Evolutionary conservation across 2,797 vertebrate species (phyloP), one percentile per base, ranked within the genome.

Genomic region (Notamacropus eugenii): DNA sequence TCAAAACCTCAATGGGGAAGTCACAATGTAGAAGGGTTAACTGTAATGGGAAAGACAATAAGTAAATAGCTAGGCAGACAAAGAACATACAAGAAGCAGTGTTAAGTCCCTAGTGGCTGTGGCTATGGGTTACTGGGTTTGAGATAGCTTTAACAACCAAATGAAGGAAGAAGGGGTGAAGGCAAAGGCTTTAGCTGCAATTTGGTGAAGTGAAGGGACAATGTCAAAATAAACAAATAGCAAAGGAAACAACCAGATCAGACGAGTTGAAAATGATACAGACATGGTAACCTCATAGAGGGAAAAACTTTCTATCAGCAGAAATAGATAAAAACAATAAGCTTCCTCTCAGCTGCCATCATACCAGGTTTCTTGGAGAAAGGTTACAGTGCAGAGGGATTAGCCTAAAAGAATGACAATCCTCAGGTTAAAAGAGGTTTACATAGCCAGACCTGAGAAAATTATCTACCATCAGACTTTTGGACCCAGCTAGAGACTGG

Each of bases 401-500:
- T 90, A 96, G 50, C 52, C 31, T 93, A 95, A 95, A n/a, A 96
- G 62, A 62, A 95, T 93, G 93, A 97, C 11, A 34, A 56, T 62
- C 91, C 74, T 46, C 27, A 4, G 93, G 57, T 19, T 31, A 31
- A 90, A 95, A 96, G 93, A 96, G 52, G 57, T 98, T 98, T 94
- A 90, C 95, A 96, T 55, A 56, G 93, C 95, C 93, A 96, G 97
- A 97, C 96, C 97, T 16, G 19, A 97, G 96, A 96, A 46, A 98
- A 97, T 90, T 56, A 24, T 96, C 97, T 95, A 98, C 95, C 92
- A 92, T 34, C 91, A 98, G 98, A 98, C 97, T 98, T 98, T 97
- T 98, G 98, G 98, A 98, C 97, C 82, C 74, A 31, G 93, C 97
- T 96, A 97, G 98, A 97, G 95, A 98, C 93, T 98, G 98, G 98